Conservation (phyloP, 2,888 invertebrate species). For the Sesia bembeciformis region DNA sequence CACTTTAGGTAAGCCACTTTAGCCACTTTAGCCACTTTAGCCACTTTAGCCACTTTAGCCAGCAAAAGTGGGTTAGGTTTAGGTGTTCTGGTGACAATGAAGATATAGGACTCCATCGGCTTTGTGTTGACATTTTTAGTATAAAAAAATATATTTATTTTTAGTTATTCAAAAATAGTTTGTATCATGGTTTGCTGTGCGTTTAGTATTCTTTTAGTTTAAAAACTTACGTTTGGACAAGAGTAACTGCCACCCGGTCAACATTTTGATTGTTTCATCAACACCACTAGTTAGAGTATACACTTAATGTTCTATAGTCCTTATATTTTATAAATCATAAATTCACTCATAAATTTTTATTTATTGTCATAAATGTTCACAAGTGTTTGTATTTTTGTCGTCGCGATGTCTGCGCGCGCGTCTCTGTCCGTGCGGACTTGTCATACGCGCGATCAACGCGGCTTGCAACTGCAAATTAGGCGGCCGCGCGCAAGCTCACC, state of each 20-base stretch:
- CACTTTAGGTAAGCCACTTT: too few species aligned
- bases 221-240: slow-evolving; percentile 57
- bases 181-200: neutral
- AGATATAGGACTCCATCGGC: too few species aligned
- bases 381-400: too few species aligned
- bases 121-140: too few species aligned
- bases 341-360: too few species aligned
- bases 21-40: too few species aligned
- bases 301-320: neutral
- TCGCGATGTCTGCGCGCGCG: slow-evolving; percentile 19
- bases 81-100: too few species aligned
- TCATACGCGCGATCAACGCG: slow-evolving; percentile 20
- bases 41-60: too few species aligned
- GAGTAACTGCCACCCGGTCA: slow-evolving; percentile 59
- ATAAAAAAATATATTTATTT: neutral
- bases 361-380: too few species aligned
- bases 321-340: too few species aligned
- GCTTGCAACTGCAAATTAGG: slow-evolving; percentile 30
- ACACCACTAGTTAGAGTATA: slow-evolving; percentile 1
- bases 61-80: too few species aligned
- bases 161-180: neutral
- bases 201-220: neutral
- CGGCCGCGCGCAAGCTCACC: slow-evolving; percentile 42
- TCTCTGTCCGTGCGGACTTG: slow-evolving; percentile 11
- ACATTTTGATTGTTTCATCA: slow-evolving; percentile 33